phyloP scores from a whole-genome alignment of 2,888 invertebrate species.

The Tuberolachnus salignus region DNA sequence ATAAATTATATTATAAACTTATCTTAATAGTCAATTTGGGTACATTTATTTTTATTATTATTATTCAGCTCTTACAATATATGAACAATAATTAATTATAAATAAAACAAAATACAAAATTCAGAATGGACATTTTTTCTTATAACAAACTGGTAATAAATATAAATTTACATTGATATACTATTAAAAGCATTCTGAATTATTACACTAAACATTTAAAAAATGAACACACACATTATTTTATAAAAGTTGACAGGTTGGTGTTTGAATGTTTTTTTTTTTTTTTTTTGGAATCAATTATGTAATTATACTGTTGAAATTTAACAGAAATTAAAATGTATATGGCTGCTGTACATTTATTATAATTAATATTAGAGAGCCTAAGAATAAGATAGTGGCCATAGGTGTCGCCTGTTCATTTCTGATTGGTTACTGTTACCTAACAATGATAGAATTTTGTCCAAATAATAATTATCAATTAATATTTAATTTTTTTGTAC shows the following conservation, averaged over 20 bases:
- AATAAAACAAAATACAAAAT: background rate
- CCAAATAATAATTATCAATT: too few relatives aligned
- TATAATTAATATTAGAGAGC: background rate
- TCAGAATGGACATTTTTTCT: slow-evolving; percentile 13
- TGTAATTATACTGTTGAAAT: slow-evolving; percentile 1
- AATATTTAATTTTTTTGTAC: too few relatives aligned
- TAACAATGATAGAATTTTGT: too few relatives aligned
- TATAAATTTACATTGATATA: slow-evolving; percentile 5
- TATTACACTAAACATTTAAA: slow-evolving; percentile 1
- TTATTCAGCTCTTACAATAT: slow-evolving; percentile 3
- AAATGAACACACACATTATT: slow-evolving; percentile 51
- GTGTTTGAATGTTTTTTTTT: too few relatives aligned
- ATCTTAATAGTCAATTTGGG: slow-evolving; percentile 33
- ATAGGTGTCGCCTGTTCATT: too few relatives aligned
- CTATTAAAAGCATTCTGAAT: slow-evolving; percentile 27
- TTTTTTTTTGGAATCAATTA: slow-evolving; percentile 8
- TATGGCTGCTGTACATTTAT: slow-evolving; percentile 18
- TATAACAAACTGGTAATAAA: slow-evolving; percentile 6
- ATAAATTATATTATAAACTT: slow-evolving; percentile 14
- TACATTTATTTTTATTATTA: slow-evolving; percentile 16
- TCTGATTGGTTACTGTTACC: too few relatives aligned
- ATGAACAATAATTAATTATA: slow-evolving; percentile 10
- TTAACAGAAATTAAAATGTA: background rate
- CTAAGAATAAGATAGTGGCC: too few relatives aligned
- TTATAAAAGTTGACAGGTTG: slow-evolving; percentile 28